Base-by-base conservation (phyloP, 2,888 invertebrate genomes). In the Piscicola geometra region DNA sequence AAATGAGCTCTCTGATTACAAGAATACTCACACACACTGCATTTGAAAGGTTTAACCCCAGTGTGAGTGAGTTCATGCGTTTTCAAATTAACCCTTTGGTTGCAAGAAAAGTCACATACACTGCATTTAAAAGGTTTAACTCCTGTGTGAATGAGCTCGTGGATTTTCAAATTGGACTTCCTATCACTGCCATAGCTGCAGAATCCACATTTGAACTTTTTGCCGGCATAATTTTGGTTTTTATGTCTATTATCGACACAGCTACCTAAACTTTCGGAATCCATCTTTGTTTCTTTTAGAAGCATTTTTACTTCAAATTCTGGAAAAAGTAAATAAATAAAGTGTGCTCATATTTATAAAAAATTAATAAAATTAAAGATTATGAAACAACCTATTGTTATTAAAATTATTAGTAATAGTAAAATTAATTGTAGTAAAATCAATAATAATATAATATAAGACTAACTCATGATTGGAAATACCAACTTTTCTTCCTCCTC, bases 41-140 rank as follows among this genome's bases (percentile, higher is more conserved):
- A 76, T 21, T 68, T 32, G 47, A 56, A 66, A 28, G 50, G 76
- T 30, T 60, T 72, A 25, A 73, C 73, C 25, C 69, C 74, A 21
- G 69, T 68, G 32, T 76, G 76, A 21, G 67, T 50, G 28, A 30
- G 28, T 33, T 75, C 25, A 68, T 76, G 76, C 30, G 68, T 52
- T 52, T 68, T 68, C 50, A 75, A 69, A 69, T 35, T 50, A 41
- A 30, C 32, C n/a, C 36, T 69, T 15, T 30, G 50, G n/a, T 25
- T 67, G 50, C 41, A 69, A 9, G 68, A 28, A 33, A 25, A 32
- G n/a, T 50, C 69, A 18, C 69, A 50, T 5, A 50, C 69, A 18
- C 52, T 50, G 32, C 69, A 50, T 33, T 76, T 67, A 25, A 67
- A 56, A 60, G 50, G 36, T 30, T 47, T 33, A 35, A 33, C 73